Evolutionary conservation across 2,113 vertebrate species (phyloP), one percentile per base, ranked within the genome.

Genomic region (Phrynosoma platyrhinos): DNA sequence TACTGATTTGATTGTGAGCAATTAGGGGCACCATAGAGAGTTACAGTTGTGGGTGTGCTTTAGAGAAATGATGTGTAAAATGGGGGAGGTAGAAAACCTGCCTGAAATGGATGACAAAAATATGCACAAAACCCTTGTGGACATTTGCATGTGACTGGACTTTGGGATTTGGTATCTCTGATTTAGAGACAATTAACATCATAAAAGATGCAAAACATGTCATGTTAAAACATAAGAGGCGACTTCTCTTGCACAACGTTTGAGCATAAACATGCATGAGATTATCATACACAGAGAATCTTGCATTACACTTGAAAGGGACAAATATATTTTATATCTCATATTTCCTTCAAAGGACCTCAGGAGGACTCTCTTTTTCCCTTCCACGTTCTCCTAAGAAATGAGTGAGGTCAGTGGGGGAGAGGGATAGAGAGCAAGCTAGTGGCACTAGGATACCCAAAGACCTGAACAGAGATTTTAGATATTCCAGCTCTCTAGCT

Each of bases 51-150:
- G 92, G 92, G 91, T 91, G 93, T 95, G 91, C 93, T 90, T n/a
- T 78, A 85, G 94, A 87, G 94, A 87, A 87, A 74, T 69, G n/a
- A 91, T 93, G 91, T 90, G 47, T 52, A 80, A 91, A 86, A 83
- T 42, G 58, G 77, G 4, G 82, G 53, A 47, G 32, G 58, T 3
- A 36, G 78, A 9, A 9, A 4, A 30, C 9, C 52, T 55, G 47
- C 90, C 52, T 58, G 76, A 89, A 91, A 58, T 81, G 90, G 92
- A 92, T 93, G 95, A 90, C 93, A 87, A 92, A 90, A 84, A 91
- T 85, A 92, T 90, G 86, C 93, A 91, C 90, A 91, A 89, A 86
- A 91, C 93, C 89, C 93, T 89, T 92, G 91, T 89, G 88, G 80
- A 21, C 84, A 84, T 77, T 14, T 92, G 85, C 93, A 93, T 95